A percentile compares a stretch with the other conserved stretches of the same genome.
Conservation (phyloP, 2,113 vertebrate genomes). For the Triplophysa tibetana region DNA sequence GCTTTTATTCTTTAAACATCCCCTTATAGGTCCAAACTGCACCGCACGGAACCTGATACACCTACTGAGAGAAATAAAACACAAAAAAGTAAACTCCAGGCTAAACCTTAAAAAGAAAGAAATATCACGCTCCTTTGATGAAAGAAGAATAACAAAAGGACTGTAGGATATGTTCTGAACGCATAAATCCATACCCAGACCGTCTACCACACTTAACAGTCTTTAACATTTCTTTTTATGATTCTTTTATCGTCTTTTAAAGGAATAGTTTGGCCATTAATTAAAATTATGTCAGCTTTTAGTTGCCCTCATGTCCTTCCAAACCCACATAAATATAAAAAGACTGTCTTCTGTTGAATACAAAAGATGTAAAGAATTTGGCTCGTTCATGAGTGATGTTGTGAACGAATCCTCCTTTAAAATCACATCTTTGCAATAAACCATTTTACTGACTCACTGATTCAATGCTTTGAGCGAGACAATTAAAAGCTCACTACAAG, state of each 20-base stretch:
- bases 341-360: neutral
- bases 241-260: conserved; percentile 19
- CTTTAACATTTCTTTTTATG: conserved; percentile 22
- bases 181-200: conserved; percentile 44
- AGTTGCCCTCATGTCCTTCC: neutral
- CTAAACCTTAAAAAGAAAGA: conserved; percentile 51
- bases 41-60: conserved; percentile 56
- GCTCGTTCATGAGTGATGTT: too few relatives aligned
- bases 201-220: conserved; percentile 21
- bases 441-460: too few relatives aligned
- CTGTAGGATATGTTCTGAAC: conserved; percentile 50
- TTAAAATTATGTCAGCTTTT: neutral
- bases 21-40: conserved; percentile 50
- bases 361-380: neutral
- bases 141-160: conserved; percentile 52
- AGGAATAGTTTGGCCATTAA: neutral
- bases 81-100: conserved; percentile 51
- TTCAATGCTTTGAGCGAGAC: too few relatives aligned
- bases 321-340: neutral
- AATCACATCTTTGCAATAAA: too few relatives aligned
- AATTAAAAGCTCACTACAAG: too few relatives aligned
- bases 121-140: conserved; percentile 51
- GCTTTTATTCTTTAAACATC: conserved; percentile 51
- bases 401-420: too few relatives aligned
- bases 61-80: conserved; percentile 41